Evolutionary conservation across 2,797 vertebrate genomes (phyloP), one percentile per base, ranked within the genome.

Genomic region (Hafferia zeledoni): DNA sequence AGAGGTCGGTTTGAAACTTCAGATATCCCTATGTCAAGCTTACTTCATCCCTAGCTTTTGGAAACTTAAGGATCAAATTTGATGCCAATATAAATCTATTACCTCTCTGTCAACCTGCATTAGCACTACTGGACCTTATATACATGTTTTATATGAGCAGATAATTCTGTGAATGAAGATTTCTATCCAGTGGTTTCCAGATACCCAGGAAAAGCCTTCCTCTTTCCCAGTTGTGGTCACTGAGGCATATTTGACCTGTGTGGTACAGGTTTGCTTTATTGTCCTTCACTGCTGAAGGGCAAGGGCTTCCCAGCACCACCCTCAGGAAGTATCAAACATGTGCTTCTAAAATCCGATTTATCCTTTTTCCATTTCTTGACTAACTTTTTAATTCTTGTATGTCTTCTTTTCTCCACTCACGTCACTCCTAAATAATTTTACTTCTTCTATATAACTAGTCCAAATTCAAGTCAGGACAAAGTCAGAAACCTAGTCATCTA

Each of bases 21-120:
- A 71, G 52, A 41, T 3, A 39, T 35, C 4, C 28, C 4, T 37
- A 12, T 23, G 13, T 61, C 44, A 88, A 30, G 15, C 14, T 85
- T 76, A 13, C 19, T 76, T 83, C 52, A 56, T 4, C n/a, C 22
- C 17, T 70, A 69, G 31, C 9, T 12, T 76, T 76, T 78, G 30
- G 27, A 78, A 87, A 86, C 10, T 55, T 65, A n/a, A 55, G 7
- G 33, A 75, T 33, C 39, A 93, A 87, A 83, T 78, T 69, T 90
- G 2, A 13, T 80, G 24, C 46, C 61, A 28, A 4, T 79, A 11
- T 64, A 75, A 49, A 5, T 47, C 44, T 72, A 31, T 67, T 69
- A 55, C 25, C 14, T 23, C 6, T 67, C 24, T 1, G 1, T 23
- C 9, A 10, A 77, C 6, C 13, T 75, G 17, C 8, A 19, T 53